Conservation (phyloP, 2,888 invertebrate species). For the Troides oblongomaculatus region DNA sequence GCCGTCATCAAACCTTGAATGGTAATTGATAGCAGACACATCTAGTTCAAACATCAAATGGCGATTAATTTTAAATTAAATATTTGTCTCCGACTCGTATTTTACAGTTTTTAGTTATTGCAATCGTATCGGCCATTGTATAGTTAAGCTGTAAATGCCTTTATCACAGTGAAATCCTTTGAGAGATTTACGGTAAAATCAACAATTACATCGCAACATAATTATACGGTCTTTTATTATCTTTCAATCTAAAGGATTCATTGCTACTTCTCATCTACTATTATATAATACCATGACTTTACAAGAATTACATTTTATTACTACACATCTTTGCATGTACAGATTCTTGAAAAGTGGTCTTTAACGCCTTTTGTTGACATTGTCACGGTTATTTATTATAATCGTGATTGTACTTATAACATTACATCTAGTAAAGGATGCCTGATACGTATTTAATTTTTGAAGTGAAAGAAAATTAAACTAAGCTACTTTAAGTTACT, state of each 20-base stretch:
- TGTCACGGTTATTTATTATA: neutral
- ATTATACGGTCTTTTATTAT: constrained; percentile 2
- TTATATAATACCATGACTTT: constrained; percentile 3
- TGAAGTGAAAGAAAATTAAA: neutral
- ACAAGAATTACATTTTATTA: constrained; percentile 5
- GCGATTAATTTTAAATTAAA: neutral
- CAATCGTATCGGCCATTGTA: too few species aligned
- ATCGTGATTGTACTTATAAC: neutral
- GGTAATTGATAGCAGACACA: neutral
- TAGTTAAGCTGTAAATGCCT: neutral
- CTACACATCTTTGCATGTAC: neutral
- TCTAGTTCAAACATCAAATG: neutral
- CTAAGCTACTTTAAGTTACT: too few species aligned
- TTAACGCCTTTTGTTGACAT: neutral
- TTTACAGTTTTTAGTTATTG: too few species aligned
- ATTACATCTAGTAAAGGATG: neutral
- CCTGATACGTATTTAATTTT: neutral
- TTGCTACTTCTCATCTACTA: constrained; percentile 1
- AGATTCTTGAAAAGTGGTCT: neutral
- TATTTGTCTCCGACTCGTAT: neutral
- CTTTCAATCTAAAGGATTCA: constrained; percentile 18
- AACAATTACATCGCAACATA: constrained; percentile 3
- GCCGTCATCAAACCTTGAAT: neutral
- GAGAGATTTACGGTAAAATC: neutral
- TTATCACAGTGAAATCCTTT: neutral